Evolutionary conservation across 1,140 invertebrate species (phyloP), one percentile per base, ranked within the genome.

Genomic region (Temnothorax nylanderi): DNA sequence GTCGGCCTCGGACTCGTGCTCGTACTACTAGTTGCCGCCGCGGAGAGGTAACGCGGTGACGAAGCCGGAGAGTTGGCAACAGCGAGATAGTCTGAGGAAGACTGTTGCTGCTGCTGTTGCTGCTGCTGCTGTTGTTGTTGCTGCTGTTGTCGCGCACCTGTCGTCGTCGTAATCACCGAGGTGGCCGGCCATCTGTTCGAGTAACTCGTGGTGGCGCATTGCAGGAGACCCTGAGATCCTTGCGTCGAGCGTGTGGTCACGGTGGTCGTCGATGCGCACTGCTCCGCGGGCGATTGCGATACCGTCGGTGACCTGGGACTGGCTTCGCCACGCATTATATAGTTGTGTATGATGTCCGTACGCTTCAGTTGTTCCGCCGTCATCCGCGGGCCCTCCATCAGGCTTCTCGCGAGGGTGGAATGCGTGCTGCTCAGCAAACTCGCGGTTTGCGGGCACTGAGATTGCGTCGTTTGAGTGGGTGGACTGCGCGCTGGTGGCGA

Each of bases 321-420:
- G 0, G 95, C 94, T 82, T 97, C 97, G 8, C 97, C 97, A 51
- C 97, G 96, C 97, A 98, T 98, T 93, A 98, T 98, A 93, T 98
- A 98, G 93, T 98, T 98, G 94, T 98, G 98, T 90, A 98, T 98
- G 86, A 98, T 97, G 93, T 98, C 98, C 51, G 98, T 98, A 90
- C 98, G 97, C 94, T 98, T 98, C 93, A 98, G 96, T 95, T 98
- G 98, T 94, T 98, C 98, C 41, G 98, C 97, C 7, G 97, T 98
- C 97, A 98, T 97, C 58, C 98, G 96, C 0, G 98, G 98, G 1
- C 98, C 97, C 92, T 98, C 98, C 97, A 98, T 98, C 71, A 99
- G 94, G 16, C 97, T 98, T 92, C 97, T 98, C 65, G 98, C 98
- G 58, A 99, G 94, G 62, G 98, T 98, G 3, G 97, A 98, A 95